Evolutionary conservation across 2,888 invertebrate genomes (phyloP).

Genomic region (Leucophora obtusa): DNA sequence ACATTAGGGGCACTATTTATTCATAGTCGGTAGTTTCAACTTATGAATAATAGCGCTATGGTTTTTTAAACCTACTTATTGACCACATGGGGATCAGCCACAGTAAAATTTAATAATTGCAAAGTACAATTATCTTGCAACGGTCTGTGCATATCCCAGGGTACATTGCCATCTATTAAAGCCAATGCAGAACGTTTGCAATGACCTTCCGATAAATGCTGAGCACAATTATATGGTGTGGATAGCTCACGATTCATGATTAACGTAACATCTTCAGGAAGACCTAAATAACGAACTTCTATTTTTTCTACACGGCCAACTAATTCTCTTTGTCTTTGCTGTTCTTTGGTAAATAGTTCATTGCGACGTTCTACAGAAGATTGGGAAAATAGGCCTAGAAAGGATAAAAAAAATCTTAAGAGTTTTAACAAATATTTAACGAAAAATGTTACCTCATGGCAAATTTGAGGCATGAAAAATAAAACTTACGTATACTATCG

Average conservation of each 20-base stretch:
- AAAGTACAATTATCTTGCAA: slow-evolving; percentile 83
- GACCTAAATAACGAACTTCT: slow-evolving; percentile 87
- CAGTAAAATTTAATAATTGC: slow-evolving; percentile 80
- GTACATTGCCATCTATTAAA: slow-evolving; percentile 85
- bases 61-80: slow-evolving; percentile 72
- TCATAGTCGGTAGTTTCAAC: no score
- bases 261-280: slow-evolving; percentile 86
- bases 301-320: slow-evolving; percentile 95
- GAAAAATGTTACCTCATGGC: slow-evolving; percentile 15
- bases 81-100: slow-evolving; percentile 76
- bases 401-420: background rate
- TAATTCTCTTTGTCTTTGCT: slow-evolving; percentile 84
- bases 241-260: slow-evolving; percentile 95
- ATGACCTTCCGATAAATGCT: slow-evolving; percentile 88
- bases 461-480: background rate
- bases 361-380: slow-evolving; percentile 82
- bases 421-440: background rate
- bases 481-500: slow-evolving; percentile 43
- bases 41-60: no score
- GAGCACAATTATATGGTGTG: slow-evolving; percentile 94
- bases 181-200: slow-evolving; percentile 87
- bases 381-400: slow-evolving; percentile 63
- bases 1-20: no score
- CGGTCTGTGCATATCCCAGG: slow-evolving; percentile 97
- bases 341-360: slow-evolving; percentile 88